These are phyloP conservation scores for Micromussa lordhowensis DNA, from an alignment of 92 coral and sea anemone genomes.

Conservation along the genomic window DNA sequence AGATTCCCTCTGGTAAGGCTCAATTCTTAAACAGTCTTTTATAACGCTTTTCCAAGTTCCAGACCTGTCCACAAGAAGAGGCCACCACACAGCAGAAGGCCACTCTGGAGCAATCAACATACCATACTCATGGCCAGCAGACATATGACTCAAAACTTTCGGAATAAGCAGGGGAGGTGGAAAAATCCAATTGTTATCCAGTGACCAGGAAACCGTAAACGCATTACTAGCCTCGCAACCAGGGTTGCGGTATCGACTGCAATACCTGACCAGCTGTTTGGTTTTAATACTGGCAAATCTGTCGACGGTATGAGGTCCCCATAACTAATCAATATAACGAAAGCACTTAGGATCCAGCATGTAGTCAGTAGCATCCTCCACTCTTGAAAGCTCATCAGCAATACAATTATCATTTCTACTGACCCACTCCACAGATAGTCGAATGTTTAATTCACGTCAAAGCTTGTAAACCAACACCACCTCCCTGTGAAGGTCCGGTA, in stretches of 20 bases:
- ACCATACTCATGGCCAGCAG: slow-evolving; percentile 60
- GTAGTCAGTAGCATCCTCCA: too few species aligned
- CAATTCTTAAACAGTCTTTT: slow-evolving; percentile 22
- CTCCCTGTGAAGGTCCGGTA: too few species aligned
- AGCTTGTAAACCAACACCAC: too few species aligned
- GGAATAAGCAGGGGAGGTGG: slow-evolving; percentile 71
- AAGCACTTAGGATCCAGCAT: too few species aligned
- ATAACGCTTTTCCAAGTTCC: slow-evolving; percentile 57
- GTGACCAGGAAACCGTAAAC: slow-evolving; percentile 71
- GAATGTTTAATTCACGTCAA: too few species aligned
- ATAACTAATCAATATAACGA: too few species aligned
- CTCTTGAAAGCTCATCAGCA: too few species aligned
- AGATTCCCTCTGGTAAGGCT: too few species aligned
- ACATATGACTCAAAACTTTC: slow-evolving; percentile 70
- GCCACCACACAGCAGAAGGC: slow-evolving; percentile 84
- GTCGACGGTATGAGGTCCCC: too few species aligned
- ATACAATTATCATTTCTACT: too few species aligned
- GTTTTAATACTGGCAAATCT: slow-evolving; percentile 63
- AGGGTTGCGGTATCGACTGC: slow-evolving; percentile 60
- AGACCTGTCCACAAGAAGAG: slow-evolving; percentile 55
- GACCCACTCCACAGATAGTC: too few species aligned
- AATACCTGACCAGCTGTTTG: slow-evolving; percentile 58
- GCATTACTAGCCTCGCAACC: slow-evolving; percentile 70
- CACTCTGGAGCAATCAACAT: slow-evolving; percentile 76
- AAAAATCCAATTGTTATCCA: slow-evolving; percentile 73